A percentile compares a stretch with the other conserved stretches of the same genome.
Evolutionary conservation across 2,113 vertebrate genomes (phyloP).

Genomic region (Meles meles): DNA sequence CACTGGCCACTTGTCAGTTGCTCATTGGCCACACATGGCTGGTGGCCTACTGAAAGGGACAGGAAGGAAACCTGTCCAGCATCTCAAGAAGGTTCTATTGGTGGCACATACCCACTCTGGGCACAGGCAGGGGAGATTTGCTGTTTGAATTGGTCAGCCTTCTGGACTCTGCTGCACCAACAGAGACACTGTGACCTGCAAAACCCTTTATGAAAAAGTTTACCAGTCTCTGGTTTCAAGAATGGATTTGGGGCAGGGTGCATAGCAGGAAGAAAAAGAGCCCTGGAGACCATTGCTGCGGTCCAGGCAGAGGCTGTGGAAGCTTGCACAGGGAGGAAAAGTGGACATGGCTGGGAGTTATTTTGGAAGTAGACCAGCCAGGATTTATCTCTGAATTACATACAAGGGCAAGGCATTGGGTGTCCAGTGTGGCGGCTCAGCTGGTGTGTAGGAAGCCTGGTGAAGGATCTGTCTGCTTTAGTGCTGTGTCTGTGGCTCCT

Average conservation of each 20-base stretch:
- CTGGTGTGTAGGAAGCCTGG: background rate
- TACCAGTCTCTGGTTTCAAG: rapidly evolving
- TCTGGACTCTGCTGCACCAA: background rate
- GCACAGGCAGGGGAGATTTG: background rate
- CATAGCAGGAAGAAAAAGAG: rapidly evolving
- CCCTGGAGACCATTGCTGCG: background rate
- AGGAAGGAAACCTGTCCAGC: rapidly evolving
- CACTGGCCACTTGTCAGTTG: background rate
- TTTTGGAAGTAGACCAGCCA: background rate
- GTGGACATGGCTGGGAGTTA: background rate
- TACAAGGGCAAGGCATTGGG: rapidly evolving
- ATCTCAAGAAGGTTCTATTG: background rate
- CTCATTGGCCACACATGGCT: rapidly evolving
- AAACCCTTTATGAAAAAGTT: background rate
- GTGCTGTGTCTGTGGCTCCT: background rate
- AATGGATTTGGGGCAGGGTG: background rate
- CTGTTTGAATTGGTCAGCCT: background rate
- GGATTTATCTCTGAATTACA: no score
- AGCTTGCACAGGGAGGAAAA: background rate
- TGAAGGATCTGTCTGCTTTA: background rate
- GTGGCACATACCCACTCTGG: rapidly evolving
- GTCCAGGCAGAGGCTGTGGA: background rate
- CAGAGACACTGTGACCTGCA: background rate
- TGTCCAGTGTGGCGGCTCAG: background rate
- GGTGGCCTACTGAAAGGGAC: background rate